Evolutionary conservation across 2,888 invertebrate species (phyloP), one percentile per base, ranked within the genome.

Genomic region (Meghimatium bilineatum): DNA sequence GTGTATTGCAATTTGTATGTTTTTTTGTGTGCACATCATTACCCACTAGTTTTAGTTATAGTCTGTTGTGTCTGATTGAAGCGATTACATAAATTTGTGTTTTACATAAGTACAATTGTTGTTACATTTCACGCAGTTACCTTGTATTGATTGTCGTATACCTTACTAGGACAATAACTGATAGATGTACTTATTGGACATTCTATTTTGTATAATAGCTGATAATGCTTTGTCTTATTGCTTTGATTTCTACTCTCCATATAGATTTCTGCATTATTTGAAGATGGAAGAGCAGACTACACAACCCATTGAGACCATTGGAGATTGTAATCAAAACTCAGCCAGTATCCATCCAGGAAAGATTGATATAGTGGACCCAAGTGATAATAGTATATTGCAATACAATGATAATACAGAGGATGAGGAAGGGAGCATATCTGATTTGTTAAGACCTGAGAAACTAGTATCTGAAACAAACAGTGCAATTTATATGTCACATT

Each of bases 361-460:
- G 74, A 23, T 29, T 74, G 74, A 74, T 23, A 5, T 74, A 56
- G 52, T 74, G 32, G 74, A 32, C 49, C 32, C 74, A 23, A 52
- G n/a, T 77, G 60, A 60, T 26, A 38, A 34, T 34, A 34, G 29
- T 63, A 17, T 29, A 34, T 29, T 63, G 26, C 63, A 63, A 17
- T 29, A 77, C n/a, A 60, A 44, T 74, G 72, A 34, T 44, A 32
- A 52, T 75, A 29, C 23, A 20, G 56, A 66, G 12, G 56, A 67
- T 26, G 52, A 71, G 32, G 49, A 44, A 32, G 72, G 72, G 60
- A 66, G 69, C 44, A 60, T 63, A 38, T 72, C 78, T 44, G 63
- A 63, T 32, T 60, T 79, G n/a, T 44, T 60, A 14, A 60, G 60
- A 71, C 78, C 63, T 78, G 83, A 83, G 14, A 77, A 83, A 44